Conservation (phyloP, 2,113 vertebrate genomes). For the Cyprinodon variegatus region DNA sequence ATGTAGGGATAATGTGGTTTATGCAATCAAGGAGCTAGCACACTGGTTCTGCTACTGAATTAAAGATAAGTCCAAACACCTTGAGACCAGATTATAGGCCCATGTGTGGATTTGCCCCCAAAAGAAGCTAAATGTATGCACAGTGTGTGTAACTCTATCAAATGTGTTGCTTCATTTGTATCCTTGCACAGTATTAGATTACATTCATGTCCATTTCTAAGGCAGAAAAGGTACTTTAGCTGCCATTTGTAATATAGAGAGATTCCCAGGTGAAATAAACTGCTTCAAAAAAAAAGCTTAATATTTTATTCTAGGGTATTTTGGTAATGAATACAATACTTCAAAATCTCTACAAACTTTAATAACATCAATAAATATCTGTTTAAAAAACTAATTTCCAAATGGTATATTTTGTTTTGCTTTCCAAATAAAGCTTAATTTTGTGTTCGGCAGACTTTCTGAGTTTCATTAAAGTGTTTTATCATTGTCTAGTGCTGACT, state of each 20-base stretch:
- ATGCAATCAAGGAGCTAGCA: slow-evolving; percentile 71
- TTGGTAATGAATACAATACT: background rate
- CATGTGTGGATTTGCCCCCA: slow-evolving; percentile 55
- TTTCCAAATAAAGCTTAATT: too few species aligned
- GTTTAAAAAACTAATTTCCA: too few species aligned
- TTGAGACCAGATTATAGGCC: slow-evolving; percentile 68
- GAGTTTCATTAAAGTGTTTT: too few species aligned
- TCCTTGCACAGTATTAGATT: slow-evolving; percentile 17
- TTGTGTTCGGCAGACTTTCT: too few species aligned
- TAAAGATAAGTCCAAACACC: slow-evolving; percentile 72
- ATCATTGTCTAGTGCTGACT: too few species aligned
- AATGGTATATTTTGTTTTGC: too few species aligned
- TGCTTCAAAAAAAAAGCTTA: background rate
- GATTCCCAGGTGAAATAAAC: background rate
- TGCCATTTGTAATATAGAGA: slow-evolving; percentile 12
- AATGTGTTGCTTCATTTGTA: slow-evolving; percentile 15
- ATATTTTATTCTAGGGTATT: background rate
- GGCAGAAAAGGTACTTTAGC: slow-evolving; percentile 12
- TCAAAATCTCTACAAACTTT: too few species aligned
- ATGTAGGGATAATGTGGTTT: slow-evolving; percentile 69
- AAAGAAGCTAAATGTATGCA: slow-evolving; percentile 24
- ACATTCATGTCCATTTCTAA: slow-evolving; percentile 20
- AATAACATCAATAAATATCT: too few species aligned
- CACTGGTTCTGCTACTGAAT: slow-evolving; percentile 58
- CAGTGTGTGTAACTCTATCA: slow-evolving; percentile 17